A percentile compares a stretch with the other conserved stretches of the same genome.
Conservation (phyloP, 2,113 vertebrate species). For the Turdus rufiventris region DNA sequence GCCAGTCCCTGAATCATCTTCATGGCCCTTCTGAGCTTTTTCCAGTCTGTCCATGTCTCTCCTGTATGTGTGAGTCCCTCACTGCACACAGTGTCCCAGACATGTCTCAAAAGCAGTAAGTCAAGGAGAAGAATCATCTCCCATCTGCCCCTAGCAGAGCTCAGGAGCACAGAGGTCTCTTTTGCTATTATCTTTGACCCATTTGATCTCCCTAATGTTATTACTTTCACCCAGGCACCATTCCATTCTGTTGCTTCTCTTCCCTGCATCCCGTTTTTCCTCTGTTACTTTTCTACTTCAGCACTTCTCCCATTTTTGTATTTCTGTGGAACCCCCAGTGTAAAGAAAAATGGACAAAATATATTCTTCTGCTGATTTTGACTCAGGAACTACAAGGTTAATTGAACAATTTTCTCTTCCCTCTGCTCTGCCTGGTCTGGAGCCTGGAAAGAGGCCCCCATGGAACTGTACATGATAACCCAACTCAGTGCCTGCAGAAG, state of each 20-base stretch:
- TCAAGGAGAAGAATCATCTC: background rate
- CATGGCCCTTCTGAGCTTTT: background rate
- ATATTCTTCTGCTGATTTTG: background rate
- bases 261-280: background rate
- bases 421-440: background rate
- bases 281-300: background rate
- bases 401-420: background rate
- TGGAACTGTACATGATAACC: background rate
- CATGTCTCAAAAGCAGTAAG: background rate
- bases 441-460: background rate
- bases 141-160: background rate
- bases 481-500: background rate
- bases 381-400: background rate
- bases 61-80: background rate
- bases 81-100: background rate
- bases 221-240: background rate
- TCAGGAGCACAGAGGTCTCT: background rate
- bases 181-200: background rate
- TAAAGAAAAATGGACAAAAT: background rate
- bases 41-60: background rate
- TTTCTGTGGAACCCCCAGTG: background rate
- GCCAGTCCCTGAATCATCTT: background rate
- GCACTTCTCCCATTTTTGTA: background rate
- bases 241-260: background rate
- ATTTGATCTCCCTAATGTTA: background rate